Conservation (phyloP, 1,140 invertebrate genomes). For the Drosophila triauraria region DNA sequence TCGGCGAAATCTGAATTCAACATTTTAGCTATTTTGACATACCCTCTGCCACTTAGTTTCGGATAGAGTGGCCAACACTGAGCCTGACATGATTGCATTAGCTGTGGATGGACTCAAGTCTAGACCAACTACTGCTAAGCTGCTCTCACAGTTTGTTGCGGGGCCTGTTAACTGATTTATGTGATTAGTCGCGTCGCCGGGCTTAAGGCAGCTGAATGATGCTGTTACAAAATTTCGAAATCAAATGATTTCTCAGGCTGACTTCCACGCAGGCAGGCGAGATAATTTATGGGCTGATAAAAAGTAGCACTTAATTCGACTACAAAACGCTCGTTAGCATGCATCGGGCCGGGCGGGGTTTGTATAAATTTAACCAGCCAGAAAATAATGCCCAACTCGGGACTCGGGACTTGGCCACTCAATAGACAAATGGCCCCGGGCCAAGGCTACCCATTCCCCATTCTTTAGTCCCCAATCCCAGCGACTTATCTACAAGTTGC, state of each 20-base stretch:
- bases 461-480: neutral
- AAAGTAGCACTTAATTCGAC: constrained; percentile 48
- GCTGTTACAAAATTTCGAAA: constrained; percentile 40
- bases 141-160: constrained; percentile 45
- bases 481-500: constrained; percentile 59
- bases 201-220: constrained; percentile 46
- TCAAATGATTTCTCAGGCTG: constrained; percentile 28
- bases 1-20: no score
- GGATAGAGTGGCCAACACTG: neutral
- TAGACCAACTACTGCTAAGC: constrained; percentile 28
- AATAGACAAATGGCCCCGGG: constrained; percentile 68
- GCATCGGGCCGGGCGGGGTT: constrained; percentile 47
- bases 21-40: neutral
- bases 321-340: constrained; percentile 72
- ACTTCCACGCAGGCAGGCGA: constrained; percentile 9
- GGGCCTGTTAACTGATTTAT: constrained; percentile 59
- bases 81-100: constrained; percentile 30
- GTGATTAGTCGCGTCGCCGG: constrained; percentile 48
- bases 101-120: constrained; percentile 13
- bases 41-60: neutral
- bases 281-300: constrained; percentile 56
- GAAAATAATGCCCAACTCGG: constrained; percentile 68
- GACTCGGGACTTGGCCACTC: constrained; percentile 15
- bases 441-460: constrained; percentile 3
- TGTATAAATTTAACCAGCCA: constrained; percentile 81